Evolutionary conservation across 1,140 invertebrate species (phyloP), one percentile per base, ranked within the genome.

Genomic region (Drosophila parvula): DNA sequence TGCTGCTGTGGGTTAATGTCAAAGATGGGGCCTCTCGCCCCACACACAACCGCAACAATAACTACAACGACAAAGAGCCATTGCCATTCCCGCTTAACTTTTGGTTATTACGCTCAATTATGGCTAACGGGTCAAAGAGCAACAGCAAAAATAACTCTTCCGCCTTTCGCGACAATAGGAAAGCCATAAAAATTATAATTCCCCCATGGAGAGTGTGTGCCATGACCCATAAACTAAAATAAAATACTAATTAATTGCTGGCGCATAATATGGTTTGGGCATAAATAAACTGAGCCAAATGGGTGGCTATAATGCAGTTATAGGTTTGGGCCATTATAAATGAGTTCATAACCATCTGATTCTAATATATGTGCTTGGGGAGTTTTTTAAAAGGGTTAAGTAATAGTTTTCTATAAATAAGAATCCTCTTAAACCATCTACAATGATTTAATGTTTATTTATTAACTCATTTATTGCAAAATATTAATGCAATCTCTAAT

Each of bases 51-150:
- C 48, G 43, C 73, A 70, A 61, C 28, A 61, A 57, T 58, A 55
- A 53, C 11, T 32, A 63, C 45, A 62, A 32, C 18, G 10, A 74
- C 53, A 61, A 64, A 12, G 48, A 51, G 40, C 55, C 55, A 79
- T 76, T 84, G 80, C 62, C 81, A 79, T 76, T 79, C 81, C 65
- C 53, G 75, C 78, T 81, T 74, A 77, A 79, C 71, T 88, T 82
- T 50, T 86, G 79, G 83, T 84, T 78, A 84, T 89, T 89, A 88
- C 88, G 84, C 65, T 88, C 84, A 89, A 89, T 89, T 89, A 89
- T 78, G 80, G 80, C 74, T 84, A 89, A 88, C 84, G 84, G 81
- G 73, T 76, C 83, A 83, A 61, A 59, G 55, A 36, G 51, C 53
- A 36, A 48, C 34, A 36, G n/a, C 41, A 47, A 45, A 53, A 65